phyloP scores from a whole-genome alignment of 1,140 invertebrate species.

The Drosophila lacertosa region DNA sequence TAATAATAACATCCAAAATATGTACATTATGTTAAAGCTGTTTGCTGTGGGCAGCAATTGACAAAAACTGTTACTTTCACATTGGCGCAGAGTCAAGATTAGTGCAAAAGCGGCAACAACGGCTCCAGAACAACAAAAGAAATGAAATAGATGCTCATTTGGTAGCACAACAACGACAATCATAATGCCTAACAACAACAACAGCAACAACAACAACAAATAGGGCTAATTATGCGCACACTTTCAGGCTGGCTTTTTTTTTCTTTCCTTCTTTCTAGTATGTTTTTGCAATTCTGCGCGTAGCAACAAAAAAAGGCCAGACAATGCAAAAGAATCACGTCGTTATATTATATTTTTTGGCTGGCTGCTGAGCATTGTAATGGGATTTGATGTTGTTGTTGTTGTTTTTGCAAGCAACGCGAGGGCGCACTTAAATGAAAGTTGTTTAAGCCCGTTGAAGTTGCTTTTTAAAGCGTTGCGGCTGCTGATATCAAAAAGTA shows the following conservation, averaged over 20 bases:
- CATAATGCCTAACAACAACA: slow-evolving; percentile 22
- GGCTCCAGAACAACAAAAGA: slow-evolving; percentile 54
- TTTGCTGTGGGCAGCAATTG: slow-evolving; percentile 21
- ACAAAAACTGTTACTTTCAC: slow-evolving; percentile 74
- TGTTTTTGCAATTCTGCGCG: slow-evolving; percentile 36
- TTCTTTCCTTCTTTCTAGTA: slow-evolving; percentile 2
- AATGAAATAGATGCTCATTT: slow-evolving; percentile 78
- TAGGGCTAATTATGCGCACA: slow-evolving; percentile 78
- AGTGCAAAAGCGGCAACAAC: slow-evolving; percentile 40
- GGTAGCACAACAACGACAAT: slow-evolving; percentile 46
- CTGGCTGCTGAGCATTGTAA: slow-evolving; percentile 48
- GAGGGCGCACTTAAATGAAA: slow-evolving; percentile 75
- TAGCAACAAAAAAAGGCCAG: slow-evolving; percentile 39
- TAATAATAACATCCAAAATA: background rate
- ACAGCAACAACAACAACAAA: slow-evolving; percentile 61
- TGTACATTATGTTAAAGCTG: slow-evolving; percentile 35
- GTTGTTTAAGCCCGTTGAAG: slow-evolving; percentile 43
- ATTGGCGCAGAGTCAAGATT: slow-evolving; percentile 62
- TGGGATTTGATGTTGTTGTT: slow-evolving; percentile 42
- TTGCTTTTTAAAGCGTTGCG: slow-evolving; percentile 8
- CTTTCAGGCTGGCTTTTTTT: slow-evolving; percentile 51
- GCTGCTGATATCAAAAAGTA: slow-evolving; percentile 3
- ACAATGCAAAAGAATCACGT: slow-evolving; percentile 74
- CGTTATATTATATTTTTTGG: slow-evolving; percentile 66
- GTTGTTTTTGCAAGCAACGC: slow-evolving; percentile 39